A percentile compares a stretch with the other conserved stretches of the same genome.
Conservation (phyloP, 2,797 vertebrate genomes). For the Amniataba percoides region DNA sequence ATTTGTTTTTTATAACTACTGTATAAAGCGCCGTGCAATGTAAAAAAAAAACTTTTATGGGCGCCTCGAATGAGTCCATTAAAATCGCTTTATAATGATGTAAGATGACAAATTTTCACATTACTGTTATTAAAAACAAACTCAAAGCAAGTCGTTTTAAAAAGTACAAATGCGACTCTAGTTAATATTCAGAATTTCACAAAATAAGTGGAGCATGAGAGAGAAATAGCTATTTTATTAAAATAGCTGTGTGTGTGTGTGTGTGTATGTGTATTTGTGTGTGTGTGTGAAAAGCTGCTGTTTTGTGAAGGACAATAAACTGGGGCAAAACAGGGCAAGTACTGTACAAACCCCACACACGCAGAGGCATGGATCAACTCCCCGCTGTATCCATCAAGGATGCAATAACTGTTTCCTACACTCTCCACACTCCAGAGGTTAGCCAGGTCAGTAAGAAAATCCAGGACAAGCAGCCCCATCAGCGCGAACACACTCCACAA, state of each 20-base stretch:
- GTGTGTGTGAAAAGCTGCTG: constrained; percentile 14
- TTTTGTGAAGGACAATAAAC: constrained; percentile 75
- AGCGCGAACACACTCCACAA: constrained; percentile 8
- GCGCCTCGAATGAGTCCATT: neutral
- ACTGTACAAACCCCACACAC: constrained; percentile 61
- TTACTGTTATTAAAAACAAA: neutral
- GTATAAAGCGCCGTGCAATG: neutral
- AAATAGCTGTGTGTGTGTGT: constrained; percentile 18
- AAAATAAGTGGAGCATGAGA: constrained; percentile 29
- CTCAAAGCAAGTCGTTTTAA: neutral
- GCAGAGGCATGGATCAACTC: constrained; percentile 71
- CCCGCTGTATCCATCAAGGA: constrained; percentile 77
- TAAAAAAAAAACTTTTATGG: neutral
- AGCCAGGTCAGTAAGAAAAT: constrained; percentile 78
- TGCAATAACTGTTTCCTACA: constrained; percentile 71
- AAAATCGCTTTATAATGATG: neutral
- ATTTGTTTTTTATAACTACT: neutral
- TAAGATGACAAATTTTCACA: neutral
- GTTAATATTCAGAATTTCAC: neutral
- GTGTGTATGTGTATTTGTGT: constrained; percentile 16
- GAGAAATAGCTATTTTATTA: constrained; percentile 32
- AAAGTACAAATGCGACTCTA: neutral
- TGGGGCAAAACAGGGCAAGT: constrained; percentile 71
- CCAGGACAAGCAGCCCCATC: constrained; percentile 61
- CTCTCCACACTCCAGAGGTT: constrained; percentile 77